A percentile compares a stretch with the other conserved stretches of the same genome.
These are phyloP conservation scores for Halichoeres trimaculatus DNA, from an alignment of 2,113 vertebrate species.

Conservation along the genomic window DNA sequence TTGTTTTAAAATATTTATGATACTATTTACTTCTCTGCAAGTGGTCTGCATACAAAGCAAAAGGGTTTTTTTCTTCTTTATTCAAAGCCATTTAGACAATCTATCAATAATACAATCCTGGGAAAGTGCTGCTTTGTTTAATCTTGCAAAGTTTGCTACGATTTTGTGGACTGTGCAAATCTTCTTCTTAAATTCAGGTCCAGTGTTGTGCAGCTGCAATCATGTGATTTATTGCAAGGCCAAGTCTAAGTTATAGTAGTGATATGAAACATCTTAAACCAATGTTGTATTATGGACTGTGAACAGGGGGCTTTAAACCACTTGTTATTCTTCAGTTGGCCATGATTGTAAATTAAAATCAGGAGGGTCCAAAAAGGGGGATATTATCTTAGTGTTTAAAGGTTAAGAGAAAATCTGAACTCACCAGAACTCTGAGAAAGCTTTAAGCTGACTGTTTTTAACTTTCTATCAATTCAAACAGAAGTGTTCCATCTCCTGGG, in stretches of 20 bases:
- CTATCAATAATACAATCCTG: constrained; percentile 2
- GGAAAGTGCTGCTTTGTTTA: neutral
- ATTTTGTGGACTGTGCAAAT: neutral
- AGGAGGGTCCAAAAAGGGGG: neutral
- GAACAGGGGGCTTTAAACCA: constrained; percentile 3
- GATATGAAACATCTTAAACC: constrained; percentile 7
- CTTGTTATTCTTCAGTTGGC: constrained; percentile 1
- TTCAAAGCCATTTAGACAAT: neutral
- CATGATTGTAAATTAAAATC: neutral
- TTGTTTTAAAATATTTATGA: constrained; percentile 24
- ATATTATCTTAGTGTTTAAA: constrained; percentile 18
- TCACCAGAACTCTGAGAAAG: constrained; percentile 30
- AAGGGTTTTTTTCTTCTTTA: neutral
- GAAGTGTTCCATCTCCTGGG: constrained; percentile 41
- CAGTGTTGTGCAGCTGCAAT: constrained; percentile 1
- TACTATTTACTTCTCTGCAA: neutral
- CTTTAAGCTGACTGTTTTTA: constrained; percentile 42
- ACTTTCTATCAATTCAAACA: constrained; percentile 65
- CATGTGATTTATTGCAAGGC: constrained; percentile 9
- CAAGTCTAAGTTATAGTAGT: constrained; percentile 1
- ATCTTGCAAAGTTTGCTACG: constrained; percentile 4
- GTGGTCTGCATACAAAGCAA: neutral
- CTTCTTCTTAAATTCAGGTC: neutral
- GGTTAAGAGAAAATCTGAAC: constrained; percentile 3
- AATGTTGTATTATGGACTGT: constrained; percentile 19